Conservation (phyloP, 2,888 invertebrate genomes). For the Plebejus argus region DNA sequence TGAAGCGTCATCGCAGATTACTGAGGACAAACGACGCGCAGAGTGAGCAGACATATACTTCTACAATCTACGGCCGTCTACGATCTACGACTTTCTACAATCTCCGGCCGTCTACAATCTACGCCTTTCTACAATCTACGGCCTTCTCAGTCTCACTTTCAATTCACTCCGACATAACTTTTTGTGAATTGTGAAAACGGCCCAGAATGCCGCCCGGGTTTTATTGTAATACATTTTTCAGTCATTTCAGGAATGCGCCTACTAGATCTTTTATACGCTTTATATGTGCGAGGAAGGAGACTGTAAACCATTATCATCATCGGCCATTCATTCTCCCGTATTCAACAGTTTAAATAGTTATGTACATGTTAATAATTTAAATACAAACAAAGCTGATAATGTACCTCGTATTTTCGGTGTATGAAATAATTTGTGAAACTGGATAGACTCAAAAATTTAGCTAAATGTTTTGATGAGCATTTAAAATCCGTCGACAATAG, state of each 20-base stretch:
- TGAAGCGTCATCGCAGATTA: constrained; percentile 63
- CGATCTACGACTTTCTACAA: background rate
- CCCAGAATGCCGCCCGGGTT: constrained; percentile 32
- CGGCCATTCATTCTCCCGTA: background rate
- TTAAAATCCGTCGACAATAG: background rate
- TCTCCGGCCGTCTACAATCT: background rate
- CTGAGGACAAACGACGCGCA: constrained; percentile 60
- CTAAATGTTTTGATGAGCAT: background rate
- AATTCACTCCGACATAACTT: constrained; percentile 45
- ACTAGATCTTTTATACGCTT: constrained; percentile 13
- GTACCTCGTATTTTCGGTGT: background rate
- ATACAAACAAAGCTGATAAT: too few species aligned
- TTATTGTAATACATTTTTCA: constrained; percentile 44
- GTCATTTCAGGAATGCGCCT: constrained; percentile 41
- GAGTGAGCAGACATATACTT: constrained; percentile 42
- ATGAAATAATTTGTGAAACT: background rate
- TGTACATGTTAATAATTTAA: background rate
- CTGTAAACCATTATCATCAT: background rate
- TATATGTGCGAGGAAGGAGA: background rate
- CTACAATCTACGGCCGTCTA: background rate
- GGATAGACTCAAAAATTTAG: background rate
- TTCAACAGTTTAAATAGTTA: background rate
- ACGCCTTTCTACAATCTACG: constrained; percentile 15
- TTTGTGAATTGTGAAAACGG: constrained; percentile 43
- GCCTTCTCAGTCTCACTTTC: constrained; percentile 44